Conservation (phyloP, 2,888 invertebrate species). For the Scrobipalpa atriplicella region DNA sequence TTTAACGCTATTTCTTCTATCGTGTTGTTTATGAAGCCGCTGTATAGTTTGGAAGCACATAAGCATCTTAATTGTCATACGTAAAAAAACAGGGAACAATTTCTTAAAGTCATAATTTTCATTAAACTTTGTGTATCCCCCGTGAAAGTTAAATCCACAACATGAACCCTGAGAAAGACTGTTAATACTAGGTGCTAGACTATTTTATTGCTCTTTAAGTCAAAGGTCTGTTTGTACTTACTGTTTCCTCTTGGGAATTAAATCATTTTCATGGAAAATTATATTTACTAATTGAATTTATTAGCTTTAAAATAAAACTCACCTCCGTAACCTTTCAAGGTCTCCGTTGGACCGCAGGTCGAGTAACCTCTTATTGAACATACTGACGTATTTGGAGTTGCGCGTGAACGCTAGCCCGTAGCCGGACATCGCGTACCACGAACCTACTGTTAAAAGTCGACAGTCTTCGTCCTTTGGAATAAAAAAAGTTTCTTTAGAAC, state of each 20-base stretch:
- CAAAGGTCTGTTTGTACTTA: too few species aligned
- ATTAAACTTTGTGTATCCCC: too few species aligned
- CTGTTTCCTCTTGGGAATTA: too few species aligned
- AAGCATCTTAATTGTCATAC: too few species aligned
- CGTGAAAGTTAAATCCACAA: too few species aligned
- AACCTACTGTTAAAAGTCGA: slow-evolving; percentile 96
- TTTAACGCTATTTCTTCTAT: not conserved
- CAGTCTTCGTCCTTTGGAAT: slow-evolving; percentile 94
- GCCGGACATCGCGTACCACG: slow-evolving; percentile 99
- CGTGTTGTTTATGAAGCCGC: too few species aligned
- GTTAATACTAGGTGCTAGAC: too few species aligned
- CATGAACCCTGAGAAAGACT: too few species aligned
- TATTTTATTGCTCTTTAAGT: too few species aligned
- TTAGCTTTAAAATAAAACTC: slow-evolving; percentile 29
- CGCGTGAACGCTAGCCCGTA: slow-evolving; percentile 99
- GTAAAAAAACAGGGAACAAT: too few species aligned
- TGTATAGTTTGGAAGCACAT: too few species aligned
- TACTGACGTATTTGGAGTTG: slow-evolving; percentile 96
- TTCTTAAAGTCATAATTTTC: too few species aligned
- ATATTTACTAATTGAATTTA: not conserved
- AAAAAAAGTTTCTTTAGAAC: not conserved
- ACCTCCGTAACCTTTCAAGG: slow-evolving; percentile 94
- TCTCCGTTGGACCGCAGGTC: slow-evolving; percentile 97
- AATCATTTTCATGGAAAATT: not conserved
- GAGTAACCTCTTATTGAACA: slow-evolving; percentile 95